Evolutionary conservation across 2,888 invertebrate genomes (phyloP).

Genomic region (Adela reaumurella): DNA sequence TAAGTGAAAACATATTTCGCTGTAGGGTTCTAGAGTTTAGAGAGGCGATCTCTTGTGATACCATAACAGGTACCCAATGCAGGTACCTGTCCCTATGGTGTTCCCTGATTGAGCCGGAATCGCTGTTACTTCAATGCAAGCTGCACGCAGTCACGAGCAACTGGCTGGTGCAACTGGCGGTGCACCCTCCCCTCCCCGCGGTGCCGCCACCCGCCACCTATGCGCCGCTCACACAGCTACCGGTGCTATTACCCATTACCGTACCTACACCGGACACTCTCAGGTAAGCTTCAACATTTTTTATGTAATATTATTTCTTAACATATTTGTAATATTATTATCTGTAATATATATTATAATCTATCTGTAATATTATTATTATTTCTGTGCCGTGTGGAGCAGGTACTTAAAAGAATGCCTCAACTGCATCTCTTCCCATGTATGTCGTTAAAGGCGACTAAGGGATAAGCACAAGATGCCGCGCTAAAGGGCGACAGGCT

Average conservation of each 20-base stretch:
- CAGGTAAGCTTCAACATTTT: no score
- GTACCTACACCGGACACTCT: constrained; percentile 64
- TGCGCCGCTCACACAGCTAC: constrained; percentile 56
- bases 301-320: no score
- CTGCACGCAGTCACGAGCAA: constrained; percentile 78
- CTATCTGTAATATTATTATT: no score
- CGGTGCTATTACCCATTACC: constrained; percentile 62
- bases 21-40: neutral
- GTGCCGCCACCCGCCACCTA: constrained; percentile 37
- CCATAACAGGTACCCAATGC: constrained; percentile 16
- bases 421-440: no score
- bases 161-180: constrained; percentile 83
- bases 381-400: no score
- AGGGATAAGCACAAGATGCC: no score
- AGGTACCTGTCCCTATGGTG: constrained; percentile 71
- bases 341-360: no score
- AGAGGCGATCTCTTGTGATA: neutral
- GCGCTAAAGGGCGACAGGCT: no score
- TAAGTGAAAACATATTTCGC: neutral
- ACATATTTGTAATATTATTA: no score
- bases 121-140: constrained; percentile 65
- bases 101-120: constrained; percentile 71
- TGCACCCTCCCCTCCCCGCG: constrained; percentile 35
- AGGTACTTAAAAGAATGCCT: no score
- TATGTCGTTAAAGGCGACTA: no score